Percentiles rank a stretch among this genome's conserved stretches.
These are phyloP conservation scores for Artibeus jamaicensis DNA, from an alignment of 2,797 vertebrate species.

Conservation along the genomic window DNA sequence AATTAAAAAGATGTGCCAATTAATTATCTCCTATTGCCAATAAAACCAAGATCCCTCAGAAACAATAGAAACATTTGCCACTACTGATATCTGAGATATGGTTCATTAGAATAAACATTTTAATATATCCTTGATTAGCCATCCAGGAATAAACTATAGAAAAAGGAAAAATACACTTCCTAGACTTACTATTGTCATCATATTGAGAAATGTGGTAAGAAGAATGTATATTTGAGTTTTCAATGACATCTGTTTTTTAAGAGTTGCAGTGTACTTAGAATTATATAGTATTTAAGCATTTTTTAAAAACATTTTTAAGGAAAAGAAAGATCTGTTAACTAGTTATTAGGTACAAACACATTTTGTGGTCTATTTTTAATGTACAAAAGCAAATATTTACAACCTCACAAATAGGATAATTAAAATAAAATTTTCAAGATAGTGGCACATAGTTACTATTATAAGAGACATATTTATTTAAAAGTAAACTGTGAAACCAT, in stretches of 20 bases:
- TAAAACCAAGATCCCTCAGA: constrained; percentile 55
- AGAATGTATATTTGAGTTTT: constrained; percentile 43
- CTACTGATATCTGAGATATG: constrained; percentile 39
- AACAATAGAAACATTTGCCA: constrained; percentile 28
- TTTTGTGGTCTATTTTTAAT: constrained; percentile 48
- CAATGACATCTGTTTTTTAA: constrained; percentile 47
- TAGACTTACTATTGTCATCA: constrained; percentile 41
- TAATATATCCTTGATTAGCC: constrained; percentile 34
- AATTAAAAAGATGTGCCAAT: constrained; percentile 72
- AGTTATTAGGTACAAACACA: constrained; percentile 37
- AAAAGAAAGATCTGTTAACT: background rate
- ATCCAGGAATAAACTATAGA: constrained; percentile 55
- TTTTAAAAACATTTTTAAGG: constrained; percentile 38
- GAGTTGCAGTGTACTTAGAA: constrained; percentile 41
- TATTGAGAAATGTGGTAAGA: constrained; percentile 52
- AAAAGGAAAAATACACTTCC: constrained; percentile 20
- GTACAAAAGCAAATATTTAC: constrained; percentile 47
- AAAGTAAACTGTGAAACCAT: constrained; percentile 41
- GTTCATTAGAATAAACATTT: constrained; percentile 50
- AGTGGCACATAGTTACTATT: constrained; percentile 31
- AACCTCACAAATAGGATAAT: background rate
- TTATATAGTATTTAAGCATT: constrained; percentile 55
- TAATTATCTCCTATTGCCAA: constrained; percentile 64
- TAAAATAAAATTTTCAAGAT: constrained; percentile 46
- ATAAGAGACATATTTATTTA: constrained; percentile 44